Evolutionary conservation across 2,113 vertebrate genomes (phyloP), one percentile per base, ranked within the genome.

Genomic region (Thunnus thynnus): DNA sequence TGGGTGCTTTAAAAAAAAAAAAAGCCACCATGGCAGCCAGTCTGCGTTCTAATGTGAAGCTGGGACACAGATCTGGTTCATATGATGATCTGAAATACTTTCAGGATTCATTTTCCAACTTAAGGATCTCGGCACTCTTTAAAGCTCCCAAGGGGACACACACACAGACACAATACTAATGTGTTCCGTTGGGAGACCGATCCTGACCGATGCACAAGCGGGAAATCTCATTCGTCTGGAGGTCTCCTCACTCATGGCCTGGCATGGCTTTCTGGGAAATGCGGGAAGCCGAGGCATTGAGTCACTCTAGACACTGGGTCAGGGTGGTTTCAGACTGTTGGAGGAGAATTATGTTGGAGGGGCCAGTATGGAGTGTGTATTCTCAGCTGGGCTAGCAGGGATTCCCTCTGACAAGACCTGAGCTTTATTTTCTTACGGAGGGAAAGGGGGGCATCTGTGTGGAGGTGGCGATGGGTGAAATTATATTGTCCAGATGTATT

Each of bases 331-430:
- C 79, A 91, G 86, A 81, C 78, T 78, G 85, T 58, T 87, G 84
- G 78, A 89, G 65, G 84, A 86, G 89, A 86, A 76, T 82, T 84
- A 89, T 87, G 91, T 87, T 57, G 82, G 75, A 48, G 84, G 86
- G 85, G 81, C 90, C 81, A 50, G 64, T 77, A 11, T 61, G 87
- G 87, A 80, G 90, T 90, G 93, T 84, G 86, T 92, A 88, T 89
- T 89, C 91, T 94, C 93, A 93, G 74, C 77, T 84, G 54, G 86
- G 83, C 82, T 69, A 79, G 62, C 77, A 88, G 93, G 91, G 92
- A 94, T 94, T 94, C 93, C 91, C 90, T 93, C 79, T 90, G 94
- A 94, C 92, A 93, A 89, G 91, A 90, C 87, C 80, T 73, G 67
- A 77, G 72, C 90, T 86, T 88, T 92, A 82, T 91, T 92, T 88